Base-by-base conservation (phyloP, 2,113 vertebrate genomes). In the Myrmophylax atrothorax region DNA sequence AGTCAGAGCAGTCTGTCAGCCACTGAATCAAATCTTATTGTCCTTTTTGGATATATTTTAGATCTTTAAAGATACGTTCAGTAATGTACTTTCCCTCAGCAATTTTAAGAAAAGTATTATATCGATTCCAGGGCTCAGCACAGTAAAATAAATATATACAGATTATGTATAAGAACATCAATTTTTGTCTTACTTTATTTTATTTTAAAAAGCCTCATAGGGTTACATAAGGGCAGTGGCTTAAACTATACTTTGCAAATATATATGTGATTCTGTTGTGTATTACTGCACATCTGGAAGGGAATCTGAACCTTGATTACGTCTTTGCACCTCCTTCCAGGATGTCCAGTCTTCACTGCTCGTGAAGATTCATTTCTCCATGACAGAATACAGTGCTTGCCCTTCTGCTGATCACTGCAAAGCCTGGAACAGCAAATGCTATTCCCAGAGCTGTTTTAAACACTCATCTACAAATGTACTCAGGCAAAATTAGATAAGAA, bases 401-500 rank as follows among this genome's bases (percentile, higher is more conserved):
- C 28, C 56, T 86, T 70, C 20, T 86, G 46, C 79, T 92, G 60
- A 77, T 87, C 55, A 22, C 42, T 90, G 82, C 59, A 84, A 74
- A 93, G 33, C 42, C 35, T 76, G 63, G 78, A 90, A 37, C 37
- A 81, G 64, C 60, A 86, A 92, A n/a, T 56, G 17, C 26, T 81
- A 78, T 97, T 92, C 68, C 80, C 83, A 81, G 47, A 67, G 72
- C 73, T 74, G 50, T 80, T 80, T 67, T 84, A 50, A 83, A 78
- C 53, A 73, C 42, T 91, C 18, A 9, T 35, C 37, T 83, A 55
- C 17, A 46, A 86, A 86, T 59, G 59, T 78, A 56, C 18, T 76
- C 9, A 20, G 38, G 60, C 44, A 33, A 90, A 88, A 77, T 92
- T 82, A 75, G 47, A 11, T 92, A 50, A 77, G 58, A 85, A 92